These are phyloP conservation scores for Blastobasis lacticolella DNA, from an alignment of 2,888 invertebrate species.

Conservation along the genomic window DNA sequence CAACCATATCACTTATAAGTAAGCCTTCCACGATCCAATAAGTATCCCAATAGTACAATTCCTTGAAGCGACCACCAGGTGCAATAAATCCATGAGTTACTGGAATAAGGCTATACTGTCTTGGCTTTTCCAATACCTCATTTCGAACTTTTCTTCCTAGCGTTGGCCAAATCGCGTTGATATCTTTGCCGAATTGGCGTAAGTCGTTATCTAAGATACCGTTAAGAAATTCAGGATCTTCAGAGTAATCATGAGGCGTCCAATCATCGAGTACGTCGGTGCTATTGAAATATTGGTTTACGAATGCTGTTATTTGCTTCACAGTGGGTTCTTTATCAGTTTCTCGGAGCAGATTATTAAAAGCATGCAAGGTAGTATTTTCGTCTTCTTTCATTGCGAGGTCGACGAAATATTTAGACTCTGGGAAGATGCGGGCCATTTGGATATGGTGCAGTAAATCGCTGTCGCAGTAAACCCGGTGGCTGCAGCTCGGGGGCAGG, in stretches of 20 bases:
- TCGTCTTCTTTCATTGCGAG: constrained; percentile 77
- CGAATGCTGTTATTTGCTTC: constrained; percentile 66
- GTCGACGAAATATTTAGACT: constrained; percentile 91
- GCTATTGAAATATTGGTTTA: constrained; percentile 72
- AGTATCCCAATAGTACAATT: constrained; percentile 91
- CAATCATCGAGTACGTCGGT: constrained; percentile 74
- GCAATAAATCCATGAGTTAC: constrained; percentile 80
- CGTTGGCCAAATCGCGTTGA: constrained; percentile 78
- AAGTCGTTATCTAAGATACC: constrained; percentile 74
- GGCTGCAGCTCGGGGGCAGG: constrained; percentile 60
- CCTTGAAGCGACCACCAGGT: constrained; percentile 82
- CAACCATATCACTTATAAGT: constrained; percentile 82
- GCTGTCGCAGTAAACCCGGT: constrained; percentile 84
- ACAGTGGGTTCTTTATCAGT: constrained; percentile 59
- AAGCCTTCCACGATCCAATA: constrained; percentile 91
- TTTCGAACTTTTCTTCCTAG: constrained; percentile 76
- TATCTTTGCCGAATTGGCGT: constrained; percentile 74
- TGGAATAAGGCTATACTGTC: constrained; percentile 78
- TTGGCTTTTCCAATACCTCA: constrained; percentile 67
- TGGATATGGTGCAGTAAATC: constrained; percentile 82
- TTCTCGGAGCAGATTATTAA: constrained; percentile 70
- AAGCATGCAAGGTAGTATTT: constrained; percentile 71
- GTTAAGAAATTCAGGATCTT: constrained; percentile 74
- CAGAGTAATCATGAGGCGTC: constrained; percentile 73
- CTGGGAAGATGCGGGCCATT: constrained; percentile 77